Base-by-base conservation (phyloP, 2,113 vertebrate species). In the Himantopus leucocephalus region DNA sequence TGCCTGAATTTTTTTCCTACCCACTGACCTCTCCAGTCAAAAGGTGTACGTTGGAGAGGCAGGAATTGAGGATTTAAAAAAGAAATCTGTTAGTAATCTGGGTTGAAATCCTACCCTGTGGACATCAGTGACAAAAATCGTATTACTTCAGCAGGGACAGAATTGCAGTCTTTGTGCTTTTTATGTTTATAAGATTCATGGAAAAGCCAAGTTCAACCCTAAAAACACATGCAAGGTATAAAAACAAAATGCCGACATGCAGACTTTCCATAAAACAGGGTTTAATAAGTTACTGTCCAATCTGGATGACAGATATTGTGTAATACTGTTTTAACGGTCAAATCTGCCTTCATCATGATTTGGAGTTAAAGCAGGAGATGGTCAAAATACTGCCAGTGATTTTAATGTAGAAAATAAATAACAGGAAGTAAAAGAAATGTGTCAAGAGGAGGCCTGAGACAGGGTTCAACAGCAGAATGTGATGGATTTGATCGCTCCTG, bases 201-300 rank as follows among this genome's bases (percentile, higher is more conserved):
- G 41, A 91, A 94, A 95, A 95, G 95, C 91, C 88, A 96, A 90
- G 75, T 78, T 97, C 85, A 89, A 72, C 84, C 84, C 89, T 93
- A 82, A 97, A 96, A 96, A 78, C 83, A 96, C 77, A 68, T 95
- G 89, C 86, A 92, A 92, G 75, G 81, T 81, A 86, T 84, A 93
- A 96, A 88, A 79, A 29, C 45, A 87, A 92, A 86, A 88, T 63
- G 70, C 77, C 56, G 27, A 93, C 96, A 93, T 78, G 52, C 72
- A 95, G 86, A 45, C 86, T 90, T 83, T n/a, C 81, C 91, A 76
- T 95, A 92, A 92, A 91, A 55, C 27, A 56, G 67, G 34, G 59
- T 34, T 94, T 89, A 84, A 70, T 88, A 93, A 86, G 70, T 90
- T 93, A 77, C 71, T 84, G 68, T 93, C 88, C 70, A 91, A 85